These are phyloP conservation scores for Paragorgia papillata DNA, from an alignment of 92 coral and sea anemone genomes.

Conservation along the genomic window DNA sequence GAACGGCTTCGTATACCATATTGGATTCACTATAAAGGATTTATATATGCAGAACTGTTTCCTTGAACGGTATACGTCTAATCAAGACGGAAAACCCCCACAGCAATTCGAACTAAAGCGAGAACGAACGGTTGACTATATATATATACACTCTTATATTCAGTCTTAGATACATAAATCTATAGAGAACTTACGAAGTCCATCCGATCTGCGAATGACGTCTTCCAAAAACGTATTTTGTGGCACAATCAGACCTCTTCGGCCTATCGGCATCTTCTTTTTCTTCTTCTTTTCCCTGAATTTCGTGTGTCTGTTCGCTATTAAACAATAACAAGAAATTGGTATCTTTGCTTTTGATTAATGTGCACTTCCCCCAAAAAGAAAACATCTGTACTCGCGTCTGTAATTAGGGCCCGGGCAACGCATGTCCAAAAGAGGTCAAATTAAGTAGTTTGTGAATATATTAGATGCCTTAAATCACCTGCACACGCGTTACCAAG, in stretches of 20 bases:
- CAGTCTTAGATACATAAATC: no score
- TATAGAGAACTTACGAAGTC: conserved; percentile 83
- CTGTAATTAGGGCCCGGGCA: conserved; percentile 1
- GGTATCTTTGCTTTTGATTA: conserved; percentile 28
- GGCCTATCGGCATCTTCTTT: conserved; percentile 65
- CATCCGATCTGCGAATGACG: conserved; percentile 86
- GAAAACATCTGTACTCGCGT: conserved; percentile 16
- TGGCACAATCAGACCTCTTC: conserved; percentile 95
- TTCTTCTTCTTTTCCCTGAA: not conserved
- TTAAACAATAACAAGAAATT: conserved; percentile 6
- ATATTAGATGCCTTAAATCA: conserved; percentile 3
- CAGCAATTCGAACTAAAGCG: no score
- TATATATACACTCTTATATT: no score
- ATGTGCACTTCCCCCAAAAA: not conserved
- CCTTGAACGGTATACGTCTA: no score
- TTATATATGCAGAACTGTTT: no score
- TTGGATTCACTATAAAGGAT: no score
- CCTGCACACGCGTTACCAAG: conserved; percentile 26
- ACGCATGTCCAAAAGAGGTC: conserved; percentile 8
- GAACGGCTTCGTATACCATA: no score
- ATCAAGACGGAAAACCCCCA: no score
- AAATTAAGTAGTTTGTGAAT: not conserved
- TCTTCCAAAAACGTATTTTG: conserved; percentile 93
- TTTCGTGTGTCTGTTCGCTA: conserved; percentile 8
- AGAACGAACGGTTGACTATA: no score